These are phyloP conservation scores for Drosophila carrolli DNA, from an alignment of 1,140 invertebrate genomes.

Conservation along the genomic window DNA sequence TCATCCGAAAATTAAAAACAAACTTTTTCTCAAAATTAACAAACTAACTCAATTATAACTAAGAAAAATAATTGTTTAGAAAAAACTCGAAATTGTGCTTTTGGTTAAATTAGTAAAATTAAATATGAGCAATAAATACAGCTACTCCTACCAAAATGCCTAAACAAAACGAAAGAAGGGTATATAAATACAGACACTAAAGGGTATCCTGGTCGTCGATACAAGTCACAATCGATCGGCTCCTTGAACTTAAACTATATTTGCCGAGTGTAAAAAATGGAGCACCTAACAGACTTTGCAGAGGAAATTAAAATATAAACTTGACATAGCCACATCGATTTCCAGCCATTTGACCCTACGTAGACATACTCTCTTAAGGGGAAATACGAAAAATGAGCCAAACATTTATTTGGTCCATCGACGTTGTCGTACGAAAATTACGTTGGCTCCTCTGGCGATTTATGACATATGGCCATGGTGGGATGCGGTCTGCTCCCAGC, in stretches of 20 bases:
- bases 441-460: slow-evolving; percentile 51
- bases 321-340: slow-evolving; percentile 50
- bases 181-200: background rate
- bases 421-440: slow-evolving; percentile 70
- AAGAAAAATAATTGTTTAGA: too few species aligned
- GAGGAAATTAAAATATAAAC: slow-evolving; percentile 75
- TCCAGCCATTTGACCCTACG: slow-evolving; percentile 8
- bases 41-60: too few species aligned
- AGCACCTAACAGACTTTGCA: slow-evolving; percentile 38
- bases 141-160: too few species aligned
- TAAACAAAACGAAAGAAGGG: too few species aligned
- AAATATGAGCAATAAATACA: too few species aligned
- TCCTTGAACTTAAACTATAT: background rate
- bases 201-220: background rate
- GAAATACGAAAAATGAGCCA: slow-evolving; percentile 56
- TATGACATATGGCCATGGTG: slow-evolving; percentile 69
- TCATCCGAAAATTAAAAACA: too few species aligned
- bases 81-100: too few species aligned
- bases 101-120: too few species aligned
- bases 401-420: slow-evolving; percentile 69
- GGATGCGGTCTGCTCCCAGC: slow-evolving; percentile 43
- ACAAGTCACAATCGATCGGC: background rate
- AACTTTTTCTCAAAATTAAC: too few species aligned
- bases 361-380: slow-evolving; percentile 1
- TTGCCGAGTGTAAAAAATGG: slow-evolving; percentile 9